Base-by-base conservation (phyloP, 2,888 invertebrate genomes). In the Amphipyra tragopoginis region DNA sequence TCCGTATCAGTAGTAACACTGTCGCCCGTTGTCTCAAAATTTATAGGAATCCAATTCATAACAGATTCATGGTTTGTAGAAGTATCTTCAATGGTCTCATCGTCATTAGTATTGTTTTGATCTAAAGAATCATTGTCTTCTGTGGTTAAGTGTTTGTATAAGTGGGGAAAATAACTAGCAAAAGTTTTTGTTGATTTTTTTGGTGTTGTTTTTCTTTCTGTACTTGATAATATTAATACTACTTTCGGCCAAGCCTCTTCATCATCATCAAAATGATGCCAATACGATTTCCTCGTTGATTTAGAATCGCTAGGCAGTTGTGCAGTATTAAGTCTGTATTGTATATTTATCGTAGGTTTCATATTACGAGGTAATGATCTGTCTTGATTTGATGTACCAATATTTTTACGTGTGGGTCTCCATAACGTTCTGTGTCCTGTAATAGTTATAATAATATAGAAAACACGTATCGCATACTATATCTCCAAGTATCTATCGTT, bases 241-340 rank as follows among this genome's bases (percentile, higher is more conserved):
- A 71, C 44, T 57, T 63, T 74, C 0, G 71, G 71, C 71, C 71
- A 74, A 13, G 64, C 44, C 4, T 45, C 44, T 8, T 57, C 57
- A 0, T 54, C 54, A 6, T 74, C 48, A 6, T 69, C 21, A 11
- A 71, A 74, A 39, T 69, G 21, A 42, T 63, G 54, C 71, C 71
- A 71, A 42, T 55, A 49, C 14, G 43, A 21, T 44, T 49, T 51
- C 40, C 34, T 33, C 1, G 57, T 36, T 13, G 36, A n/a, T 49
- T 38, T 44, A 7, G 26, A 2, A 13, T 8, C 4, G 15, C 8
- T 2, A 0, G 8, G 29, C 11, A 45, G 40, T 5, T 7, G 38
- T 10, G 13, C 7, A 15, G 14, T 0, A 2, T 34, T 15, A 2
- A 26, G 21, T 15, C 4, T 26, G 21, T 51, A 10, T 7, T 44